These are phyloP conservation scores for Elymnias hypermnestra DNA, from an alignment of 1,140 invertebrate genomes.

Conservation along the genomic window DNA sequence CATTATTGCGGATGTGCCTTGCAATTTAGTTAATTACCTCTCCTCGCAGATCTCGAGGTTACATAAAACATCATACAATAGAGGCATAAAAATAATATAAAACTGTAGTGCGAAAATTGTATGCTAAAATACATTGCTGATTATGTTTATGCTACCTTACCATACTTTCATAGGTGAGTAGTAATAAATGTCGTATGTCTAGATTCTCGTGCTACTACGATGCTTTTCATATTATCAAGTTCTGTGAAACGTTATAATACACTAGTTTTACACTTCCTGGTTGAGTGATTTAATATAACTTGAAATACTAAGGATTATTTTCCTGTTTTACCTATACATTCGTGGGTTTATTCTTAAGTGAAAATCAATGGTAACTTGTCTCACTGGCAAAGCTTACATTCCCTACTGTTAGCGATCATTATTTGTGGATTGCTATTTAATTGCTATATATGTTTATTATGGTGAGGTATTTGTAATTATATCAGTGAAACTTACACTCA, in stretches of 20 bases:
- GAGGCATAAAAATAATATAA: slow-evolving; percentile 5
- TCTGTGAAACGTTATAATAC: slow-evolving; percentile 11
- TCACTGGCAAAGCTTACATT: no score
- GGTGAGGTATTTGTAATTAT: no score
- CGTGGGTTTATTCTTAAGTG: no score
- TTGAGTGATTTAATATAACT: slow-evolving; percentile 1
- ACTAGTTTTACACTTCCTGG: slow-evolving; percentile 18
- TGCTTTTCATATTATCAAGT: slow-evolving; percentile 22
- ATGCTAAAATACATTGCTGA: slow-evolving; percentile 9
- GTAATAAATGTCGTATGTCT: slow-evolving; percentile 5
- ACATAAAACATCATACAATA: slow-evolving; percentile 12
- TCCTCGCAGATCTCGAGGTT: slow-evolving; percentile 8
- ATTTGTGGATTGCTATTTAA: no score
- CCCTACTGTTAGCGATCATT: no score
- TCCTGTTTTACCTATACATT: no score
- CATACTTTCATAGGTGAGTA: slow-evolving; percentile 5
- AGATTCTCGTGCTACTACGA: slow-evolving; percentile 4
- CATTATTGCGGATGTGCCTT: slow-evolving; percentile 9
- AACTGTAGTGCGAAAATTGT: neutral
- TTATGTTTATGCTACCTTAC: slow-evolving; percentile 1
- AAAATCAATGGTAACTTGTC: no score
- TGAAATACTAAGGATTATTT: no score
- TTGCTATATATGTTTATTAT: no score
- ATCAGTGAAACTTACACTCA: no score
- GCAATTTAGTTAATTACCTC: slow-evolving; percentile 12